phyloP scores from a whole-genome alignment of 2,888 invertebrate species.

The Sminthurinus aureus region DNA sequence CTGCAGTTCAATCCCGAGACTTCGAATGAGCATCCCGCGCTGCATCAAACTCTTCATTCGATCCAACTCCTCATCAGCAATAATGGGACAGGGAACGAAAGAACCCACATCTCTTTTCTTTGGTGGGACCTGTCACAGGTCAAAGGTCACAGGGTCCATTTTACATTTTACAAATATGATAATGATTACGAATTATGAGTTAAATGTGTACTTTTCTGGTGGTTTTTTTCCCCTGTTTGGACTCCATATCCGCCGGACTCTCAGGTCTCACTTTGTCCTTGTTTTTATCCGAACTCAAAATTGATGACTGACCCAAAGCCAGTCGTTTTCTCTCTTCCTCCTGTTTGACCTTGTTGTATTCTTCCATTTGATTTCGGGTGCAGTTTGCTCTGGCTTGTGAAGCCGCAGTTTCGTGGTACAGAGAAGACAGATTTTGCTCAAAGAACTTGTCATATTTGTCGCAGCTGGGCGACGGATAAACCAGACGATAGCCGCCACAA shows the following conservation, averaged over 20 bases:
- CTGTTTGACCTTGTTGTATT: conserved; percentile 66
- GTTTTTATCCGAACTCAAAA: neutral
- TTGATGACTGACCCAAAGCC: conserved; percentile 16
- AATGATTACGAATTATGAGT: neutral
- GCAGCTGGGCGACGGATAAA: conserved; percentile 56
- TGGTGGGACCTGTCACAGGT: neutral
- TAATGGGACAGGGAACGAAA: conserved; percentile 61
- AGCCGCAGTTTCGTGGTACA: conserved; percentile 78
- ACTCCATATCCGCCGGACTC: conserved; percentile 45
- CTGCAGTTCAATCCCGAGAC: conserved; percentile 74
- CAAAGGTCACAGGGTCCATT: neutral
- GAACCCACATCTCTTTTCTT: conserved; percentile 2
- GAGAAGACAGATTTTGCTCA: conserved; percentile 74
- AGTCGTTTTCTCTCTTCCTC: conserved; percentile 53
- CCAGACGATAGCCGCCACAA: conserved; percentile 73
- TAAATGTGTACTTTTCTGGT: neutral
- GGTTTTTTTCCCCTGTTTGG: conserved; percentile 24
- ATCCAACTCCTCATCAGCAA: conserved; percentile 77
- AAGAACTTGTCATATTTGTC: conserved; percentile 76
- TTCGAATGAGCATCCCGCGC: conserved; percentile 74
- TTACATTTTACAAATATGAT: neutral
- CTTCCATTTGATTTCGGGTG: conserved; percentile 74
- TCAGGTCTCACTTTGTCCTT: conserved; percentile 52
- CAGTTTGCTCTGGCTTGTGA: conserved; percentile 81
- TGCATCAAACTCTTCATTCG: conserved; percentile 72